phyloP scores from a whole-genome alignment of 2,113 vertebrate species.

The Daphoenositta chrysoptera region DNA sequence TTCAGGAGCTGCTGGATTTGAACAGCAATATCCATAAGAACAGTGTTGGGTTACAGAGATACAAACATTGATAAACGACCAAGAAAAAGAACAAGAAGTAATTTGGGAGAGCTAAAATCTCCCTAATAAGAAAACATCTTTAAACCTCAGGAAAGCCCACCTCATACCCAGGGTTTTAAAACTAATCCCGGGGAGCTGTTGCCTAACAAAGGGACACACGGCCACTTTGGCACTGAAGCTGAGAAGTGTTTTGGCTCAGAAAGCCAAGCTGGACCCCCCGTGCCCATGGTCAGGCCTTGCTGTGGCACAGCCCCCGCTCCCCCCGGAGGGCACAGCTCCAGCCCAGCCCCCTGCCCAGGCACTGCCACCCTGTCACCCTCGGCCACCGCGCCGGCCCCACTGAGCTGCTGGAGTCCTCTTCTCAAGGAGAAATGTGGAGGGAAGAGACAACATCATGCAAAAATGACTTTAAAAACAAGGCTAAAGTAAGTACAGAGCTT shows the following conservation, averaged over 20 bases:
- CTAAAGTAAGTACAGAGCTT: background rate
- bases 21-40: background rate
- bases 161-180: background rate
- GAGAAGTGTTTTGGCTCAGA: background rate
- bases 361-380: background rate
- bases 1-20: background rate
- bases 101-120: background rate
- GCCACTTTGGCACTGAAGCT: accelerated
- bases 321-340: background rate
- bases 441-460: background rate
- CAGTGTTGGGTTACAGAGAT: background rate
- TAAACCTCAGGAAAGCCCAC: background rate
- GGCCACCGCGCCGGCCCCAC: accelerated
- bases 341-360: background rate
- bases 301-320: accelerated
- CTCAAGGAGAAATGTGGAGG: accelerated
- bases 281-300: accelerated
- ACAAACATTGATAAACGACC: background rate
- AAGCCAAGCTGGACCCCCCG: background rate
- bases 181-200: accelerated
- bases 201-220: accelerated
- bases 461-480: background rate
- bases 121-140: background rate
- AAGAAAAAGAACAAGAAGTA: background rate
- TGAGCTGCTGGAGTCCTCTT: background rate